Conservation (phyloP, 2,797 vertebrate species). For the Aeoliscus strigatus region DNA sequence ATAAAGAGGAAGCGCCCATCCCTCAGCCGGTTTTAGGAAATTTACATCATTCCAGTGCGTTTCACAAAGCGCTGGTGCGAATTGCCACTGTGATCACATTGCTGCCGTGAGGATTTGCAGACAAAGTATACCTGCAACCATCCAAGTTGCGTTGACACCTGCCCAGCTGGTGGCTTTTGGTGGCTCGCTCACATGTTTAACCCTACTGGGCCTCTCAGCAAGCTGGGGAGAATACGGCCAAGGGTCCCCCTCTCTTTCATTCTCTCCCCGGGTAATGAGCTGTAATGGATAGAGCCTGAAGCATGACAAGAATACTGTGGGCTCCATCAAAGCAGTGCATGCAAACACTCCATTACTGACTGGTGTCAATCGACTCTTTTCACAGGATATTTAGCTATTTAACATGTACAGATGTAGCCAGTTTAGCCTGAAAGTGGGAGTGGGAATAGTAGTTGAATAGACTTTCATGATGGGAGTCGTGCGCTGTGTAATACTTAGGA, state of each 20-base stretch:
- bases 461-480: no score
- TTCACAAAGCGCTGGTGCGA: not conserved
- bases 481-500: no score
- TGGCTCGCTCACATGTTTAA: slow-evolving; percentile 49
- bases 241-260: slow-evolving; percentile 54
- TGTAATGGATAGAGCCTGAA: slow-evolving; percentile 63
- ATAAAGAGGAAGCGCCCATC: not conserved
- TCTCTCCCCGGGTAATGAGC: slow-evolving; percentile 59
- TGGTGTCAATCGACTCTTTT: slow-evolving; percentile 23
- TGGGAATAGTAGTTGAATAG: not conserved
- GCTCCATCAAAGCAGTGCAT: slow-evolving; percentile 57
- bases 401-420: slow-evolving; percentile 1
- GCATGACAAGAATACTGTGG: slow-evolving; percentile 63
- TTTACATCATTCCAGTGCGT: slow-evolving; percentile 4
- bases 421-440: no score
- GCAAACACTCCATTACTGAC: slow-evolving; percentile 50
- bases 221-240: slow-evolving; percentile 27
- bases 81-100: slow-evolving; percentile 10
- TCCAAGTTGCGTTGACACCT: slow-evolving; percentile 35
- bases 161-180: slow-evolving; percentile 28
- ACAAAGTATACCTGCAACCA: slow-evolving; percentile 8
- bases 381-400: slow-evolving; percentile 12
- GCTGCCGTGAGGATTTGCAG: slow-evolving; percentile 8
- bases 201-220: slow-evolving; percentile 37
- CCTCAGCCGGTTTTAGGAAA: not conserved